These are phyloP conservation scores for Microtus ochrogaster DNA, from an alignment of 2,113 vertebrate species.

Conservation along the genomic window DNA sequence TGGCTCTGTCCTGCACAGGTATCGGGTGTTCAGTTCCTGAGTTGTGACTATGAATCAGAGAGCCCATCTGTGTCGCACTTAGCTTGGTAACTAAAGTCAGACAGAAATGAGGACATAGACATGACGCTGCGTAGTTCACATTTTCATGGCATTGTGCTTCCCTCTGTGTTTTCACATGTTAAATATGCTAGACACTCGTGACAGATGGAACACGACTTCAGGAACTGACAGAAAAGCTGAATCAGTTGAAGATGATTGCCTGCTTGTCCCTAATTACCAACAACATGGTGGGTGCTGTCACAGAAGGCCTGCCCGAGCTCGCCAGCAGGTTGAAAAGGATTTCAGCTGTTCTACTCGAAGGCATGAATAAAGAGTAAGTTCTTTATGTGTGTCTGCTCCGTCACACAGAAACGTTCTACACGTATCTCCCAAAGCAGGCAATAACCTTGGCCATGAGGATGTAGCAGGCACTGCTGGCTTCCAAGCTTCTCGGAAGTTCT, in stretches of 20 bases:
- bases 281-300: constrained; percentile 89
- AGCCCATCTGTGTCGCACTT: background rate
- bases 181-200: constrained; percentile 90
- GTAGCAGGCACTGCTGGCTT: constrained; percentile 1
- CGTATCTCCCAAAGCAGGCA: background rate
- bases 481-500: background rate
- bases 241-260: constrained; percentile 90
- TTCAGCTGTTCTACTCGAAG: constrained; percentile 92
- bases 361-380: constrained; percentile 93
- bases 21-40: background rate
- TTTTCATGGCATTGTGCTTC: constrained; percentile 55
- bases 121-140: constrained; percentile 5
- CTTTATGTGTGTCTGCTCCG: background rate
- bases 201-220: constrained; percentile 93
- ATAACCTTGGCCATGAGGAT: background rate
- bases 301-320: constrained; percentile 89
- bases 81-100: background rate
- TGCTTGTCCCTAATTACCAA: constrained; percentile 93
- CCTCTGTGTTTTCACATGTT: constrained; percentile 64
- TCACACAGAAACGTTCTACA: background rate
- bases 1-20: background rate
- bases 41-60: background rate
- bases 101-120: constrained; percentile 27
- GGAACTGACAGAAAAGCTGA: constrained; percentile 91
- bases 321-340: constrained; percentile 91